Conservation (phyloP, 2,888 invertebrate genomes). For the Volucella inanis region DNA sequence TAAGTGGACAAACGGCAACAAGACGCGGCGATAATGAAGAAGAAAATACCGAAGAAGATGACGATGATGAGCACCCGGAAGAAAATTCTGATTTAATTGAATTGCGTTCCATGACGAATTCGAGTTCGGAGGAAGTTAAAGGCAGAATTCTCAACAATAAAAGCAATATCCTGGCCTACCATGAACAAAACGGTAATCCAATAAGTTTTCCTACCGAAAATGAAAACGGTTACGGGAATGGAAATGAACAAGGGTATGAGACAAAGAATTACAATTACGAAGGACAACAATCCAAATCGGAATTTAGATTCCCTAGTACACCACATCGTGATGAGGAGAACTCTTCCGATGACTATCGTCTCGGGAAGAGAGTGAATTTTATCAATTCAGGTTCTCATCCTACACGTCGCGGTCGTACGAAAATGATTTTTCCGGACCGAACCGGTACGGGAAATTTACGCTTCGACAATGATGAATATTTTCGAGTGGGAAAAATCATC, state of each 20-base stretch:
- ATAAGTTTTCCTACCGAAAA: constrained; percentile 61
- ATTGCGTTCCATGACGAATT: constrained; percentile 71
- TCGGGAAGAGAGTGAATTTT: constrained; percentile 77
- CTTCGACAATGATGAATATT: constrained; percentile 81
- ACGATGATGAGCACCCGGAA: constrained; percentile 76
- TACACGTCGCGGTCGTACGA: constrained; percentile 76
- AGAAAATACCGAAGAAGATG: constrained; percentile 76
- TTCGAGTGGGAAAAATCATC: constrained; percentile 80
- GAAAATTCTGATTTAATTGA: constrained; percentile 77
- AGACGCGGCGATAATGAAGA: constrained; percentile 76
- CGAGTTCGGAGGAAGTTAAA: constrained; percentile 34
- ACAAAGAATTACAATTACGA: constrained; percentile 43
- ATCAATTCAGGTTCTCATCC: constrained; percentile 74
- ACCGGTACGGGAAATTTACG: constrained; percentile 84
- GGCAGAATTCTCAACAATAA: constrained; percentile 68
- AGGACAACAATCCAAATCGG: constrained; percentile 57
- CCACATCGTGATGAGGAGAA: constrained; percentile 52
- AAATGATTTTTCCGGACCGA: constrained; percentile 84
- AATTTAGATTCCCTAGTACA: constrained; percentile 69
- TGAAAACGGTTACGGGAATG: constrained; percentile 25
- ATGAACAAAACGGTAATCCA: constrained; percentile 55
- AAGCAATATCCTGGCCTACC: constrained; percentile 66
- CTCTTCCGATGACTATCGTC: constrained; percentile 71
- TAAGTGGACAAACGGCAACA: constrained; percentile 76
- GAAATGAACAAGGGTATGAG: too few species aligned